Base-by-base conservation (phyloP, 30 jellyfish, hydroid and myxozoan species). In the Rhopilema esculentum region DNA sequence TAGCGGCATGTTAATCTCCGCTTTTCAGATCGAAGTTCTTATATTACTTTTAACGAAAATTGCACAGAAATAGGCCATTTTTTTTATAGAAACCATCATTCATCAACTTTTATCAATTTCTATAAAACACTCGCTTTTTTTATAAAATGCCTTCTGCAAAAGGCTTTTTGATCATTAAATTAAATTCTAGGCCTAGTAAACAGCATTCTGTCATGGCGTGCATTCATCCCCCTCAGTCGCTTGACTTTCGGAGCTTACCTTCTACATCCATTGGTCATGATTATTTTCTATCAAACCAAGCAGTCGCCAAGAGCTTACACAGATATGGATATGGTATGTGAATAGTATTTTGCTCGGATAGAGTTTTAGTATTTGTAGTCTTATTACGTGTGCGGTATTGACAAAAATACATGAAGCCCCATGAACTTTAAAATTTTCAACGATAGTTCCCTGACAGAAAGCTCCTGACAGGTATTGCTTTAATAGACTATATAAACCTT, bases 201-300 rank as follows among this genome's bases (percentile, higher is more conserved):
- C 83, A 69, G 77, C 21, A 75, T 93, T 71, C 85, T 93, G 79
- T 88, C 97, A 9, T 93, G 98, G 98, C 87, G 91, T 30, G 92
- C 76, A 0, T 93, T 95, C 61, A 89, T 93, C 19, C 98, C 98
- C 50, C 80, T 93, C 19, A 93, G 98, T 77, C 86, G 98, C 9
- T 79, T 93, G 83, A 88, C 97, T 2, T 93, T 51, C 62, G 94
- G 97, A 49, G 98, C 97, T 27, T 93, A 93, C 67, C 91, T 93
- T 1, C 57, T 93, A 1, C 98, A 93, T 66, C 96, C 93, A 7
- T 50, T 88, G 85, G 83, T 89, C 49, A 77, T 93, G 15, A 8
- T 75, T 15, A 69, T 80, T 16, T 87, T 87, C 65, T 87, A 73
- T 40, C 64, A 30, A 18, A 66, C 83, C 69, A 84, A 74, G 53